Percentiles rank a stretch among this genome's conserved stretches.
Conservation (phyloP, 2,888 invertebrate genomes). For the Globia sparganii region DNA sequence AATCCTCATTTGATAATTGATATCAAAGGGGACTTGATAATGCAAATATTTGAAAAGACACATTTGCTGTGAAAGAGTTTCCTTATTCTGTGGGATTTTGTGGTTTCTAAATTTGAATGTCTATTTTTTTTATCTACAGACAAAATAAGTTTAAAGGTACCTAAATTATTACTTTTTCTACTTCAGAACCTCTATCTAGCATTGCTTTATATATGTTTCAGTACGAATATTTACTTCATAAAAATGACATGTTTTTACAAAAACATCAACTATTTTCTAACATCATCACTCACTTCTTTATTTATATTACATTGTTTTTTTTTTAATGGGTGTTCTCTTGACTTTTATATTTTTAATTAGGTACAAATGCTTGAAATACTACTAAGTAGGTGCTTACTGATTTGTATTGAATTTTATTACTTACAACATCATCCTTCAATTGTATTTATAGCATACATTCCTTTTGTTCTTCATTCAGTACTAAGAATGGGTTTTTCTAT, state of each 20-base stretch:
- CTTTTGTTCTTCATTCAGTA: background rate
- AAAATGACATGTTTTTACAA: background rate
- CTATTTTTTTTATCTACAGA: slow-evolving; percentile 22
- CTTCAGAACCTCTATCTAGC: background rate
- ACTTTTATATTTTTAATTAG: background rate
- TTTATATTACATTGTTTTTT: background rate
- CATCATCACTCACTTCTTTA: background rate
- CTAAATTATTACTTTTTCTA: slow-evolving; percentile 2
- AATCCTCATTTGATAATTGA: slow-evolving; percentile 81
- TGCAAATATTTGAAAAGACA: slow-evolving; percentile 80
- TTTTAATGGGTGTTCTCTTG: background rate
- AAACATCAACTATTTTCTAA: background rate
- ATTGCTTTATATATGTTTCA: background rate
- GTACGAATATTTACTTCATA: slow-evolving; percentile 1
- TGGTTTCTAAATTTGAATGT: slow-evolving; percentile 37
- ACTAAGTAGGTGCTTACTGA: background rate
- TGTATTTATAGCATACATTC: background rate
- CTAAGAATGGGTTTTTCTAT: background rate
- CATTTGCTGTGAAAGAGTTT: slow-evolving; percentile 76
- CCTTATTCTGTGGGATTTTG: slow-evolving; percentile 72
- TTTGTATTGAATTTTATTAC: background rate
- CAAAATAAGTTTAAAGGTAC: background rate
- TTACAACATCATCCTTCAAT: background rate
- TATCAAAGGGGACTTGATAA: slow-evolving; percentile 73
- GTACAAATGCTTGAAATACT: background rate